Evolutionary conservation across 2,113 vertebrate species (phyloP), one percentile per base, ranked within the genome.

Genomic region (Melanocharis versteri): DNA sequence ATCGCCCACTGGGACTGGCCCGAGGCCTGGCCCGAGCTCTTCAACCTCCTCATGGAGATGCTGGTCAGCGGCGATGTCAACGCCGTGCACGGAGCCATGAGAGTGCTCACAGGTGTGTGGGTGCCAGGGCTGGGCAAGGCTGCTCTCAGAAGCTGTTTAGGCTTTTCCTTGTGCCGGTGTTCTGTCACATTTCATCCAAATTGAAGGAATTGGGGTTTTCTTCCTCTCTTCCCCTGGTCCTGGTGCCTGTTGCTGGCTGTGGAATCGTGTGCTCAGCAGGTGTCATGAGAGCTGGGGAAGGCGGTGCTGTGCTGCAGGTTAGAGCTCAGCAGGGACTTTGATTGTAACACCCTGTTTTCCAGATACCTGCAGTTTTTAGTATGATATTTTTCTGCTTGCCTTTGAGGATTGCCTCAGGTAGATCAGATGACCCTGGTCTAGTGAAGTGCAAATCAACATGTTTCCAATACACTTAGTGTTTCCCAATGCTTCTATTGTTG

Each of bases 1-100:
- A 99, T 99, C 27, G 99, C 99, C 20, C 99, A 99, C 89, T 99
- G 99, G 99, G 99, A 99, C 97, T 99, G 99, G 99, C 99, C 99
- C 0, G 99, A 99, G 90, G 99, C 99, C 69, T 99, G 99, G 99
- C 99, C 99, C 0, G 98, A 99, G 93, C 99, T 99, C 44, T 99
- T 99, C 97, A 99, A 96, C 62, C 98, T 99, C 45, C 98, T 99
- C 84, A 99, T 99, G 99, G 99, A 99, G 94, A 99, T 99, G 99
- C 97, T 99, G 97, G 98, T 99, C 95, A 99, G 99, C 42, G 99
- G 99, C 4, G 98, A 99, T 7, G 97, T 99, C 79, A 99, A 98
- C 37, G 99, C 99, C 0, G 99, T 99, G 90, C 99, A 99, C 3
- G 99, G 99, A 24, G 99, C 99, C 96, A 99, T 99, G 99, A 98